phyloP scores from a whole-genome alignment of 1,140 invertebrate species.

The Carcinoscorpius rotundicauda region DNA sequence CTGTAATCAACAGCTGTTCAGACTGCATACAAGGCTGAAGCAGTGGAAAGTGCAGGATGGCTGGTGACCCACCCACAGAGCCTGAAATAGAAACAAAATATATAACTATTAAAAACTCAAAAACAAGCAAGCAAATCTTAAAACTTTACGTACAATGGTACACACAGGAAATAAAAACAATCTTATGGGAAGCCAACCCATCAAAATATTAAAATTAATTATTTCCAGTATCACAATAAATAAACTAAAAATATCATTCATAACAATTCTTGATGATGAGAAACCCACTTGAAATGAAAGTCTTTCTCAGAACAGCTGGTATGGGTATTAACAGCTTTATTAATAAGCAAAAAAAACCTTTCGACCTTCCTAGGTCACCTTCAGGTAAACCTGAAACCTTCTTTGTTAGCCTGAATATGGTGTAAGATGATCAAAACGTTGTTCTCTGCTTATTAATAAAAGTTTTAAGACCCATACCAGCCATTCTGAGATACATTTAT shows the following conservation, averaged over 20 bases:
- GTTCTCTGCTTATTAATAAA: too few species aligned
- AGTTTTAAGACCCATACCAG: too few species aligned
- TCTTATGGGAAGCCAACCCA: neutral
- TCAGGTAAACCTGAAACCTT: too few species aligned
- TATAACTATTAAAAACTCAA: neutral
- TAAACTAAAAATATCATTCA: neutral
- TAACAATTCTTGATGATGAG: too few species aligned
- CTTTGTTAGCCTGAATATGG: too few species aligned
- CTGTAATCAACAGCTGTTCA: conserved; percentile 78
- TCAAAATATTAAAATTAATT: conserved; percentile 4
- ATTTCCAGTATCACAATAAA: neutral
- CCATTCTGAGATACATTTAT: too few species aligned
- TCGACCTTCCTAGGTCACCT: too few species aligned
- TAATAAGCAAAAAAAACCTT: too few species aligned
- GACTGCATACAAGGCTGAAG: conserved; percentile 75
- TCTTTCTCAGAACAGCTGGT: too few species aligned
- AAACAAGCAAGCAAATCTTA: neutral
- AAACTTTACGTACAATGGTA: conserved; percentile 2
- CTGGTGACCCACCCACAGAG: conserved; percentile 64
- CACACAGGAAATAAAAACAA: conserved; percentile 5
- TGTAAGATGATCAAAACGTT: too few species aligned
- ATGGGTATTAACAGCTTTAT: too few species aligned
- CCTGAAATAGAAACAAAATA: conserved; percentile 34
- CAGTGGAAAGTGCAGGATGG: conserved; percentile 76
- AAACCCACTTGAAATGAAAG: too few species aligned